These are phyloP conservation scores for Bombus difficillimus DNA, from an alignment of 1,140 invertebrate genomes.

Conservation along the genomic window DNA sequence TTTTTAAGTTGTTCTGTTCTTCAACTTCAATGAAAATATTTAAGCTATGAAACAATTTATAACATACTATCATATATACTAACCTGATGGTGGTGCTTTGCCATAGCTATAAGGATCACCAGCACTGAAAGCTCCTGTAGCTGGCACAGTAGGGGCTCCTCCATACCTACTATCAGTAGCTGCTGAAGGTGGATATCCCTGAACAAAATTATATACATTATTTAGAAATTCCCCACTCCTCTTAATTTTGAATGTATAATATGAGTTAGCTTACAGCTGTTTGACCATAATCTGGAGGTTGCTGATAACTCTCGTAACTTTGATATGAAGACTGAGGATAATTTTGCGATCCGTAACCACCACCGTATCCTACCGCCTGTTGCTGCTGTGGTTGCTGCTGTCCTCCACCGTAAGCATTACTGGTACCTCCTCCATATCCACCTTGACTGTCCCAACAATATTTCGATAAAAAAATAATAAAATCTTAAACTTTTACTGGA, in stretches of 20 bases:
- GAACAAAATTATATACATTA: constrained; percentile 7
- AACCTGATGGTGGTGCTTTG: constrained; percentile 80
- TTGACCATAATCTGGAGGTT: constrained; percentile 79
- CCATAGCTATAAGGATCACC: constrained; percentile 80
- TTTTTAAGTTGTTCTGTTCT: neutral
- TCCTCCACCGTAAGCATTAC: constrained; percentile 75
- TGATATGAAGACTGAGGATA: constrained; percentile 79
- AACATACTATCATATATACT: neutral
- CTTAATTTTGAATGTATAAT: neutral
- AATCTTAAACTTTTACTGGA: neutral
- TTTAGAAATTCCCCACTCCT: neutral
- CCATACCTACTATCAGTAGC: constrained; percentile 78
- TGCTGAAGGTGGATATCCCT: constrained; percentile 78
- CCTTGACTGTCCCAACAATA: constrained; percentile 68
- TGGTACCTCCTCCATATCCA: constrained; percentile 70
- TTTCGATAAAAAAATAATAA: neutral
- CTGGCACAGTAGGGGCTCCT: constrained; percentile 74
- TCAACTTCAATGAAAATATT: neutral
- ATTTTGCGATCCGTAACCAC: constrained; percentile 77
- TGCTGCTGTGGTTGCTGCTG: constrained; percentile 73
- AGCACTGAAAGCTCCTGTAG: constrained; percentile 73
- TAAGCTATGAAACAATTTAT: neutral
- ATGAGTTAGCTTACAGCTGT: constrained; percentile 72
- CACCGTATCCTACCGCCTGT: constrained; percentile 73
- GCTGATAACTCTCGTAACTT: constrained; percentile 80